Conservation (phyloP, 2,113 vertebrate genomes). For the Laterallus jamaicensis region DNA sequence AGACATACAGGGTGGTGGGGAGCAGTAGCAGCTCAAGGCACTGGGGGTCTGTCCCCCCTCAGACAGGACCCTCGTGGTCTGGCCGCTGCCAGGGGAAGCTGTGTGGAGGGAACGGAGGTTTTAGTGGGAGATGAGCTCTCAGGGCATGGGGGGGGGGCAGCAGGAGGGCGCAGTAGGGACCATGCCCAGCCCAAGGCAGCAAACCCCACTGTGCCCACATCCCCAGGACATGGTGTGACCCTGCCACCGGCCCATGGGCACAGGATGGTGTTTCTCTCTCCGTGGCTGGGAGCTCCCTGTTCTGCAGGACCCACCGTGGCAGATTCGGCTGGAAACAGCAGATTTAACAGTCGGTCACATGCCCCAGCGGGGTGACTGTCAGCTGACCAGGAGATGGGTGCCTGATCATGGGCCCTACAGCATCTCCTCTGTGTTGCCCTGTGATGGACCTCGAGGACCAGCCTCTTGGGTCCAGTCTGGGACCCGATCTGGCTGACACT, state of each 20-base stretch:
- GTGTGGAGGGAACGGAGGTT: fast-evolving
- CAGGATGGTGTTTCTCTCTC: fast-evolving
- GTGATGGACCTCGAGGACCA: background rate
- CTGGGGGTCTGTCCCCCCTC: background rate
- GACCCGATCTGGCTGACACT: background rate
- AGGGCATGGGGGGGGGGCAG: background rate
- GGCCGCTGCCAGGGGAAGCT: too few species aligned
- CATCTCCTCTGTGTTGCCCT: background rate
- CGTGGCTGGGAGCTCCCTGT: background rate
- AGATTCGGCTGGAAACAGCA: background rate
- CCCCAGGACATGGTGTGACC: background rate
- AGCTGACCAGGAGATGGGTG: background rate
- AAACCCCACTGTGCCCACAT: fast-evolving
- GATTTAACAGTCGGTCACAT: background rate
- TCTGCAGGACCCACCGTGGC: background rate
- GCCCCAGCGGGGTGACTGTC: background rate
- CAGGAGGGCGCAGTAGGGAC: background rate
- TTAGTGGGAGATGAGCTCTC: fast-evolving
- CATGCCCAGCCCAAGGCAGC: background rate
- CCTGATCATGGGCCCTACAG: background rate
- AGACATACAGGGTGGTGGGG: fast-evolving
- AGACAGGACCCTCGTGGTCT: fast-evolving
- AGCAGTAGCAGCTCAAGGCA: fast-evolving
- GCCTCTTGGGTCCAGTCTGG: background rate
- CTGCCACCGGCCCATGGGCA: fast-evolving